Percentiles rank a stretch among this genome's conserved stretches.
Evolutionary conservation across 1,140 invertebrate species (phyloP).

Genomic region (Aphelenchoides avenae): DNA sequence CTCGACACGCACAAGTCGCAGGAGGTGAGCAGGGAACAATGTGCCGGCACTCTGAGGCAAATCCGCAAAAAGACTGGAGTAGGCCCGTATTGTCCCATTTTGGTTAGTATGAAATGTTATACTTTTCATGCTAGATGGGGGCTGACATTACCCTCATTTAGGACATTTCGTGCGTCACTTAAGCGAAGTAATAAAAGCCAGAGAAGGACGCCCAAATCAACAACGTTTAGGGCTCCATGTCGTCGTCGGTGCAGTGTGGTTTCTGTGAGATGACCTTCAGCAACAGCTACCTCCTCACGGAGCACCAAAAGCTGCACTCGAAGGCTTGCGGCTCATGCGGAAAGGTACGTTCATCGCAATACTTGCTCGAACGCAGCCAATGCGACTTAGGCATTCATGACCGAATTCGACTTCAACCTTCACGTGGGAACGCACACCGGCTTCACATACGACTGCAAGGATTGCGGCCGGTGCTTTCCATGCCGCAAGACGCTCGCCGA

Average conservation of each 20-base stretch:
- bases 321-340: conserved; percentile 33
- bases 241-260: conserved; percentile 23
- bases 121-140: no score
- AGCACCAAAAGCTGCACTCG: conserved; percentile 35
- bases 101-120: no score
- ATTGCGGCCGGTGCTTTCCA: conserved; percentile 47
- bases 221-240: no score
- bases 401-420: conserved; percentile 44
- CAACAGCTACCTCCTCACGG: conserved; percentile 30
- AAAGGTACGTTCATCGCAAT: conserved; percentile 22
- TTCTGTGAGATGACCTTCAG: conserved; percentile 40
- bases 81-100: no score
- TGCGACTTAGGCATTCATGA: conserved; percentile 39
- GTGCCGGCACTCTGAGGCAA: no score
- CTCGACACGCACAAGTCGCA: conserved; percentile 20
- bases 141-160: no score
- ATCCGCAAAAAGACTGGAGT: no score
- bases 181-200: no score
- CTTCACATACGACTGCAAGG: conserved; percentile 47
- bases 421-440: conserved; percentile 47
- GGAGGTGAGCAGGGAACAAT: no score
- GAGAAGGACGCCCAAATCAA: no score
- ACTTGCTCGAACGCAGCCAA: conserved; percentile 4
- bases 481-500: conserved; percentile 43
- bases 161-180: no score